Base-by-base conservation (phyloP, 2,888 invertebrate species). In the Heliothis peltigera region DNA sequence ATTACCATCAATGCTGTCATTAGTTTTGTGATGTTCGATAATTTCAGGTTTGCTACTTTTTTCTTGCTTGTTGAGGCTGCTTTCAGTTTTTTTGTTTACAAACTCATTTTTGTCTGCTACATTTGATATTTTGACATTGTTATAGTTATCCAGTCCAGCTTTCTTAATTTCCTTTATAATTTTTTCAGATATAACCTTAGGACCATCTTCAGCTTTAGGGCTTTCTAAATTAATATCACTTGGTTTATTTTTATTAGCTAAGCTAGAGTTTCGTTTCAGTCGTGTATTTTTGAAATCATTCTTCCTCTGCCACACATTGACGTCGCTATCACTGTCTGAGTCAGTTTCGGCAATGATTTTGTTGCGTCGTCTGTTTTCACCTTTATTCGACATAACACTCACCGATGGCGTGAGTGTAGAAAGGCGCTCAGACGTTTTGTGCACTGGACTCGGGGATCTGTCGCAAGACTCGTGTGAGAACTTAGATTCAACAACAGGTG, bases 401-500 rank as follows among this genome's bases (percentile, higher is more conserved):
- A 94, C 95, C 75, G 91, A 84, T 84, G 92, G 87, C 87, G 94
- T 94, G 95, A 95, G 95, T 87, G 95, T 92, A 91, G 93, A 94
- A 95, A 95, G 94, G 87, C 93, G 93, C 80, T 95, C 94, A 93
- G 95, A 92, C 93, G 89, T 79, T 90, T 92, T 94, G 64, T 84
- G 87, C 76, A 87, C 89, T 86, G 94, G 93, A 89, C 95, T 95
- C 69, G 93, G 95, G 79, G 95, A 94, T 79, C 90, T 94, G 88
- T 92, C 91, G 80, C 87, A 84, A 78, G 93, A 89, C 90, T 96
- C 96, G 84, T 97, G 96, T 67, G 96, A 95, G 89, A 97, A 96
- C 86, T 97, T 97, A 72, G 97, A 95, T 91, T 97, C 97, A 82
- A 97, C 96, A 75, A 97, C 95, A 49, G 97, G 96, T 47, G 97